Evolutionary conservation across 2,113 vertebrate species (phyloP), one percentile per base, ranked within the genome.

Genomic region (Neofelis nebulosa): DNA sequence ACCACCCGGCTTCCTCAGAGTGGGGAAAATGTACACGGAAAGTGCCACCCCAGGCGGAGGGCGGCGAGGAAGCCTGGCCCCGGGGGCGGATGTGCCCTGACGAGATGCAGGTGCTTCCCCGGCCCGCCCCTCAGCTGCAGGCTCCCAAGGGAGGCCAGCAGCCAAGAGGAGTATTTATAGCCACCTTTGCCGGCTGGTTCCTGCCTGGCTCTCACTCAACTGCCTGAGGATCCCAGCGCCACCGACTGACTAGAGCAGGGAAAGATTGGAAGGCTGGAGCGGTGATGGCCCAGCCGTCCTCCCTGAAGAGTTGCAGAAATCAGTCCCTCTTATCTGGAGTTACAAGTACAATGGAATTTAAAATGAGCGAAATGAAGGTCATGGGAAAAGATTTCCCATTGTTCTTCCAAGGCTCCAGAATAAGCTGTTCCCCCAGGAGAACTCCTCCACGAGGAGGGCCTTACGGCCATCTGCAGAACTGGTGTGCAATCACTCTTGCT

Each of bases 61-160:
- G 94, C 74, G 21, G 41, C 7, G 15, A 95, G 95, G 96, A 97
- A 97, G 78, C 92, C 82, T 23, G 82, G 80, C 69, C 57, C 95
- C 31, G 91, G 96, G 50, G 66, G 69, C 87, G 57, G 94, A 95
- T 76, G 21, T 55, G 19, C 85, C 76, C 81, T 33, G 4, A 61
- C 73, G 80, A 94, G 41, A 74, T 65, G 97, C 98, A 99, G 98
- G 94, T 98, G 97, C 94, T 99, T 98, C 97, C 97, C 73, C 5
- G 4, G 0, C 31, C 76, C 21, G 31, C 65, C 97, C 55, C 25
- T 57, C 97, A 89, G 61, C 94, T 97, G 94, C 27, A 73, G 94
- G 52, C 85, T 95, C 96, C 71, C 23, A 9, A 38, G 84, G 83
- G 89, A 71, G 52, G 68, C 13, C 94, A 89, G 81, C 68, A 57